Evolutionary conservation across 2,113 vertebrate species (phyloP).

Genomic region (Boleophthalmus pectinirostris): DNA sequence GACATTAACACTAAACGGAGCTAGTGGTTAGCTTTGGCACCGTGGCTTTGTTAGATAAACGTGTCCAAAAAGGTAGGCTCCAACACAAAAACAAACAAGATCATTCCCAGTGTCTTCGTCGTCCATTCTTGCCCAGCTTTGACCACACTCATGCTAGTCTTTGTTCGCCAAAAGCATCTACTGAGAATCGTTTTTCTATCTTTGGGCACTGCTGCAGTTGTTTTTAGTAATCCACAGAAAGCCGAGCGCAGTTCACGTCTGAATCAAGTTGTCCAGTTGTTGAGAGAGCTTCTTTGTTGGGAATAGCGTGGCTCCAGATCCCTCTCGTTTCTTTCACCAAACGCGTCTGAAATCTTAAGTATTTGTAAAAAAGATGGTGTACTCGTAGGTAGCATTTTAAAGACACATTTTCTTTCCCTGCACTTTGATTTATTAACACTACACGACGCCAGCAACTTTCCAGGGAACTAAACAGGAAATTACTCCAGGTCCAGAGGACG

Average conservation of each 20-base stretch:
- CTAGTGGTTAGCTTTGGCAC: not conserved
- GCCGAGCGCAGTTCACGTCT: not conserved
- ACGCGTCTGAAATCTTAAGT: slow-evolving; percentile 51
- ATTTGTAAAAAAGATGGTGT: slow-evolving; percentile 37
- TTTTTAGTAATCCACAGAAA: not conserved
- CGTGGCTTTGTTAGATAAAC: slow-evolving; percentile 11
- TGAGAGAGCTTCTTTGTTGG: slow-evolving; percentile 58
- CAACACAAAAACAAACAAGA: slow-evolving; percentile 19
- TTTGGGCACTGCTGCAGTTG: not conserved
- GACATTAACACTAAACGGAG: slow-evolving; percentile 11
- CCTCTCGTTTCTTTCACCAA: slow-evolving; percentile 33
- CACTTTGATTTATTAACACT: not conserved
- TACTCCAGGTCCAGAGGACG: slow-evolving; percentile 9
- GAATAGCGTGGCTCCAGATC: slow-evolving; percentile 41
- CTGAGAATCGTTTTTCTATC: slow-evolving; percentile 41
- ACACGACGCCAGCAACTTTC: slow-evolving; percentile 17
- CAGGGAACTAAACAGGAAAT: slow-evolving; percentile 43
- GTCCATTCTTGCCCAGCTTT: slow-evolving; percentile 55
- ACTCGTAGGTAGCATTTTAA: slow-evolving; percentile 22
- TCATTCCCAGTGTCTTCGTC: slow-evolving; percentile 47
- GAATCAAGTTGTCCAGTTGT: slow-evolving; percentile 25
- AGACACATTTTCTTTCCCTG: not conserved
- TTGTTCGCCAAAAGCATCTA: slow-evolving; percentile 62
- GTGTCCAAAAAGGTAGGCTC: not conserved
- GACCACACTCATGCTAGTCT: slow-evolving; percentile 54